Evolutionary conservation across 2,113 vertebrate genomes (phyloP), one percentile per base, ranked within the genome.

Genomic region (Colinus virginianus): DNA sequence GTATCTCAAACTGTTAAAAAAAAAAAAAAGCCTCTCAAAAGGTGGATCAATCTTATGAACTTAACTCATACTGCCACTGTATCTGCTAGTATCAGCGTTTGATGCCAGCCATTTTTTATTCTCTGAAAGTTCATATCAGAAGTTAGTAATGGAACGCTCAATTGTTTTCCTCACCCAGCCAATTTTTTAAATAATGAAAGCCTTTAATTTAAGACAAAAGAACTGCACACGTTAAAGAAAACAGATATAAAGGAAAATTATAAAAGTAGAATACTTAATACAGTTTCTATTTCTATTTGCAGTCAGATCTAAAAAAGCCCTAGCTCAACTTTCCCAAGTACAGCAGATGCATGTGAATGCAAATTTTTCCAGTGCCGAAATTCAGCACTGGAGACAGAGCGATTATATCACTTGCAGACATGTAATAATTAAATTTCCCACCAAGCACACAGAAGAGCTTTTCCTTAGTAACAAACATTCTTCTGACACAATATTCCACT

Each of bases 31-130:
- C 21, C 18, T 58, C 51, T 62, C 87, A 76, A 77, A 84, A 94
- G 87, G 5, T 26, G 43, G 32, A 84, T 51, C 9, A 87, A 75
- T 42, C 80, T 94, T 87, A 95, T 9, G 61, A 93, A 84, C 48
- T 43, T 64, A 89, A 53, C 28, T 81, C 56, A 32, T 62, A 88
- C 25, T 32, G n/a, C 14, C 58, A 21, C 5, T 49, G 0, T 53
- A 93, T 25, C 40, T 79, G 76, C 34, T 88, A 75, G 38, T 15
- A 71, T 5, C 18, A 69, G 22, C 55, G 84, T 93, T 81, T 30
- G 25, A 95, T 42, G 49, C n/a, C 34, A 16, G 18, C 26, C 1
- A 26, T 34, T 4, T 9, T 58, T 8, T 13, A 46, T 64, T 79
- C 12, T 56, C 21, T 53, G 21, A 79, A 92, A 93, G 7, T 55